phyloP scores from a whole-genome alignment of 2,888 invertebrate genomes.

The Pharmacophagus antenor region DNA sequence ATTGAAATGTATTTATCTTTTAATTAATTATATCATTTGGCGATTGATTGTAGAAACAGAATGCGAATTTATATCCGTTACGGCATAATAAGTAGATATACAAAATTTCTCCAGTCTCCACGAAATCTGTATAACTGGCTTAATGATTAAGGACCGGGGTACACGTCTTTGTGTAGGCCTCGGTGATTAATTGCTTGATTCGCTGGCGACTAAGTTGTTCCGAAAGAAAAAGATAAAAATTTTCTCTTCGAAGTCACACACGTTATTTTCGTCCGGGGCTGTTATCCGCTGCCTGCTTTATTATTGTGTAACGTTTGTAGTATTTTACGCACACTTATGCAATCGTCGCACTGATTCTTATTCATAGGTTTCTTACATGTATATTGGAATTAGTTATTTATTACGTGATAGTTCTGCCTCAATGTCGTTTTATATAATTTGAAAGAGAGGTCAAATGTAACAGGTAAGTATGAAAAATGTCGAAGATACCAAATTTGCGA shows the following conservation, averaged over 20 bases:
- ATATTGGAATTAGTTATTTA: not conserved
- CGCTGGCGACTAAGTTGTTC: slow-evolving; percentile 34
- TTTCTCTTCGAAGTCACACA: slow-evolving; percentile 19
- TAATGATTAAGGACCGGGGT: slow-evolving; percentile 24
- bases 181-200: slow-evolving; percentile 36
- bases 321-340: not conserved
- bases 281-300: not conserved
- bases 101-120: slow-evolving; percentile 23
- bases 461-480: no score
- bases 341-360: no score
- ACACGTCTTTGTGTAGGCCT: slow-evolving; percentile 17
- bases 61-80: no score
- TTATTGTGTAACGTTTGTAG: not conserved
- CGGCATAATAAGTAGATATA: slow-evolving; percentile 13
- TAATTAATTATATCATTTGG: no score
- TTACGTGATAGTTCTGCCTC: not conserved
- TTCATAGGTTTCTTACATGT: not conserved
- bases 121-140: slow-evolving; percentile 26
- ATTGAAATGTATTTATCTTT: no score
- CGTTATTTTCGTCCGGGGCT: slow-evolving; percentile 10
- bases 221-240: slow-evolving; percentile 32
- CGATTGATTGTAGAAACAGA: no score
- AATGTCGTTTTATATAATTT: no score
- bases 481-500: no score
- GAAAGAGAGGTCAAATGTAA: no score